Evolutionary conservation across 2,888 invertebrate genomes (phyloP), one percentile per base, ranked within the genome.

Genomic region (Dinocampus coccinellae): DNA sequence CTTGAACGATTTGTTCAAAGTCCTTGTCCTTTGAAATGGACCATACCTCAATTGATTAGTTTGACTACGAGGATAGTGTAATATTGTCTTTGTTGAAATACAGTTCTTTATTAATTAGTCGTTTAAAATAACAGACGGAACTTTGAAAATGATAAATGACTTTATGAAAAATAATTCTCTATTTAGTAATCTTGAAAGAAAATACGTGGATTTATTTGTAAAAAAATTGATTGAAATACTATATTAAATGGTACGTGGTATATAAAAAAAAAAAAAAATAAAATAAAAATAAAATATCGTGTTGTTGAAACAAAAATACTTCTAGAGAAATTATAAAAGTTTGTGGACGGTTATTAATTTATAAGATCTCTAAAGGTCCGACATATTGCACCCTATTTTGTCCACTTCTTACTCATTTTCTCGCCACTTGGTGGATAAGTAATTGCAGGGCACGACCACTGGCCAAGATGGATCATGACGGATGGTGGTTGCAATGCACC

Each of bases 391-490:
- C 47, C 53, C 16, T 29, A 64, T 53, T 53, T 74, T 64, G 61
- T 47, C 36, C 9, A 39, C 34, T 58, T 72, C 24, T 34, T 74
- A 53, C 70, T 71, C 74, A 77, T 75, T 76, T 78, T 73, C 73
- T 73, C 71, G 36, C 67, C 72, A 73, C 74, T 66, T 36, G 58
- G 71, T 70, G 74, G 75, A 74, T 77, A 76, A 76, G 76, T 77
- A 78, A 77, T 78, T 76, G 76, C 76, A 24, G 64, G 63, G 52
- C 66, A 66, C 69, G 63, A 76, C 74, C 72, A 69, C 70, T 62
- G 66, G 65, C 75, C 78, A 81, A 81, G 81, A 82, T 77, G 78
- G 81, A 83, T 82, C 79, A 81, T 82, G 83, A 83, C 79, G 74
- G 78, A 83, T 82, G 77, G 79, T 76, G 74, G 75, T 74, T 67